A percentile compares a stretch with the other conserved stretches of the same genome.
These are phyloP conservation scores for Umimayanthus chanpuru DNA, from an alignment of 92 coral and sea anemone genomes.

Conservation along the genomic window DNA sequence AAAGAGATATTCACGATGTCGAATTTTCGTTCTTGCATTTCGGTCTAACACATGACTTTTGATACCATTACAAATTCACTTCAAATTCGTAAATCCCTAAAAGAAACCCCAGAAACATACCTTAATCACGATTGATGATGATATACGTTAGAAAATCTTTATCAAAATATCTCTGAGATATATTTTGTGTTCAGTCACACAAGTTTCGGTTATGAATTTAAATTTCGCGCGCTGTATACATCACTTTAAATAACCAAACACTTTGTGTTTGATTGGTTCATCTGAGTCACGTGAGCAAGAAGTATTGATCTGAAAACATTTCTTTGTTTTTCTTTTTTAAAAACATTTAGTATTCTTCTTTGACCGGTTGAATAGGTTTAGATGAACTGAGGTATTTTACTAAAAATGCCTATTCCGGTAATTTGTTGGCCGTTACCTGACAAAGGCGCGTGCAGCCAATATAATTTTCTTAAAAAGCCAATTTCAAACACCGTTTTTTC, in stretches of 20 bases:
- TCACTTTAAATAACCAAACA: background rate
- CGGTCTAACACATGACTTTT: background rate
- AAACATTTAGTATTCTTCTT: too few relatives aligned
- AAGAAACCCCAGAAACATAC: background rate
- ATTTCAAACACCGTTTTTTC: too few relatives aligned
- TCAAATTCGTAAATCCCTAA: background rate
- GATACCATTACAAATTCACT: background rate
- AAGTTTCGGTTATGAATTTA: slow-evolving; percentile 25
- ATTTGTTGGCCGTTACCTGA: too few relatives aligned
- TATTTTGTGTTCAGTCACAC: background rate
- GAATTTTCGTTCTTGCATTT: background rate
- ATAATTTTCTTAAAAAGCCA: too few relatives aligned
- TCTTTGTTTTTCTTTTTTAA: background rate
- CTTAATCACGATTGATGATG: background rate
- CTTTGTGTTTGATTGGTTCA: slow-evolving; percentile 12
- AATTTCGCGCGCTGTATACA: slow-evolving; percentile 37
- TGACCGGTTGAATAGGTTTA: background rate
- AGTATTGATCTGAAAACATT: background rate
- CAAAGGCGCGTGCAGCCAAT: too few relatives aligned
- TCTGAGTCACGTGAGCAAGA: slow-evolving; percentile 16
- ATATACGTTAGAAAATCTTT: background rate
- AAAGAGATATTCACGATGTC: too few relatives aligned
- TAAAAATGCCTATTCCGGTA: too few relatives aligned
- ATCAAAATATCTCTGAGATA: background rate
- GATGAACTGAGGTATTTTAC: too few relatives aligned